Conservation (phyloP, 2,888 invertebrate species). For the Cylloceria caligata region DNA sequence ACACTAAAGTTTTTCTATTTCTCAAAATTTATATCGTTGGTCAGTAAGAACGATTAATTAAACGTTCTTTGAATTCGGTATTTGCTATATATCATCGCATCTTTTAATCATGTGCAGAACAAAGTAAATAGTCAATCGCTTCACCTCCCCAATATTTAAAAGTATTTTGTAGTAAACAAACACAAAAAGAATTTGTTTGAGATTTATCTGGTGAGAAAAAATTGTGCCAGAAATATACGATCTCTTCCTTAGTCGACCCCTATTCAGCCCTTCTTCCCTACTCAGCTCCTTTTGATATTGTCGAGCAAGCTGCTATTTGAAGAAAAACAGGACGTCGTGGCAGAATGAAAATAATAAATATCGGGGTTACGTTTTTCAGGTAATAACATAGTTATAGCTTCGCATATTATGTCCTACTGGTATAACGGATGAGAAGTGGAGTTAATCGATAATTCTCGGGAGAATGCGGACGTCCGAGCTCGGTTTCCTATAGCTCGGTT, state of each 20-base stretch:
- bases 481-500: constrained; percentile 2
- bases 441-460: constrained; percentile 32
- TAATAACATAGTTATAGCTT: not conserved
- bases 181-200: not conserved
- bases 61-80: not conserved
- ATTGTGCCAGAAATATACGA: not conserved
- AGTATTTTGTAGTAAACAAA: not conserved
- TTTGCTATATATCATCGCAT: not conserved
- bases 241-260: not conserved
- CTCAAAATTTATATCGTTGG: too few relatives aligned
- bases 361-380: constrained; percentile 4
- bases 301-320: not conserved
- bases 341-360: not conserved
- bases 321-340: constrained; percentile 8
- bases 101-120: not conserved
- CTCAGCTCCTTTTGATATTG: constrained; percentile 3
- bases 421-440: not conserved
- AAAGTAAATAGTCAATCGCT: not conserved
- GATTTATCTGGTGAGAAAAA: not conserved
- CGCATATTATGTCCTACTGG: not conserved
- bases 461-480: constrained; percentile 6
- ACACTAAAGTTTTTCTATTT: too few relatives aligned
- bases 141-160: not conserved
- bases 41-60: not conserved
- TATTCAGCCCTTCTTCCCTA: not conserved